Conservation (phyloP, 1,140 invertebrate genomes). For the Drosophila baimaii region DNA sequence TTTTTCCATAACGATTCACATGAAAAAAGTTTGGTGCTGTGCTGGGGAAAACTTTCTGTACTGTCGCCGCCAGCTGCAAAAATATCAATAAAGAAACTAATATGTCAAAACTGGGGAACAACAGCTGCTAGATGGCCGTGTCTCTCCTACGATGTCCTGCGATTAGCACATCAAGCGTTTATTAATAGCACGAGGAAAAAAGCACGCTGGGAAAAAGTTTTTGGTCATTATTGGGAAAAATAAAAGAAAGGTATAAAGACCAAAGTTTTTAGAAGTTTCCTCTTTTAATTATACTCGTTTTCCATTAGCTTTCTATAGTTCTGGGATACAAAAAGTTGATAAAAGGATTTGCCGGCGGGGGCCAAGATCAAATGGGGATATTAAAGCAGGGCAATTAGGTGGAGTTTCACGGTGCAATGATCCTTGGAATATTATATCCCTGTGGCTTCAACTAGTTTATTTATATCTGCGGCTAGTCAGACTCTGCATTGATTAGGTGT, state of each 20-base stretch:
- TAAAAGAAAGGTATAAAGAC: slow-evolving; percentile 57
- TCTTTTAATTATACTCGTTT: slow-evolving; percentile 74
- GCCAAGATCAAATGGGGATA: not conserved
- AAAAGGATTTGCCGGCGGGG: not conserved
- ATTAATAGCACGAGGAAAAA: slow-evolving; percentile 65
- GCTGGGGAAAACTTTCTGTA: slow-evolving; percentile 44
- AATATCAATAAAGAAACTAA: slow-evolving; percentile 79
- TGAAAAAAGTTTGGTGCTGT: slow-evolving; percentile 60
- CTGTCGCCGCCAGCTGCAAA: slow-evolving; percentile 67
- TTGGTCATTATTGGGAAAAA: slow-evolving; percentile 56
- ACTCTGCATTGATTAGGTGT: slow-evolving; percentile 12
- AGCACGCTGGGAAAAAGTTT: slow-evolving; percentile 52
- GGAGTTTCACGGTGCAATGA: not conserved
- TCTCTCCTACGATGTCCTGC: slow-evolving; percentile 42
- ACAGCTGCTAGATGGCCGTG: slow-evolving; percentile 52
- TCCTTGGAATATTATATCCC: slow-evolving; percentile 2
- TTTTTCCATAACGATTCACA: slow-evolving; percentile 43
- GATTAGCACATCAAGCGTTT: slow-evolving; percentile 79
- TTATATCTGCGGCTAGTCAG: not conserved
- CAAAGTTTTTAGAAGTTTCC: slow-evolving; percentile 75
- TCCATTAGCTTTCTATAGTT: slow-evolving; percentile 16
- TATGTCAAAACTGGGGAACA: slow-evolving; percentile 58
- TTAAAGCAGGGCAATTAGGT: slow-evolving; percentile 6
- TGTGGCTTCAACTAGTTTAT: not conserved
- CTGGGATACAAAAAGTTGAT: slow-evolving; percentile 8